Percentiles rank a stretch among this genome's conserved stretches.
phyloP scores from a whole-genome alignment of 2,888 invertebrate genomes.

The Syrista parreyssii region DNA sequence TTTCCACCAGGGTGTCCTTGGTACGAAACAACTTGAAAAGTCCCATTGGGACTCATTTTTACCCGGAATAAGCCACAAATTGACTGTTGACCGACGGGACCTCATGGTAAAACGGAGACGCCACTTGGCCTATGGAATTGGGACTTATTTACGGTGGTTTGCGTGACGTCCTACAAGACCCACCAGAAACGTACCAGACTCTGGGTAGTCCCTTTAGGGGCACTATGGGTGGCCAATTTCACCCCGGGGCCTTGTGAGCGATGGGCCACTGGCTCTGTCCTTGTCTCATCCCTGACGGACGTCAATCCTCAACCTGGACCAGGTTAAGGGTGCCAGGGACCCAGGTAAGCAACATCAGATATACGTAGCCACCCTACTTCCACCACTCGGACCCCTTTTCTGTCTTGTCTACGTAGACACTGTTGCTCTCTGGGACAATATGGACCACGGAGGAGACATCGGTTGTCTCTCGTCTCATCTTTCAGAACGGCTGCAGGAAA shows the following conservation, averaged over 20 bases:
- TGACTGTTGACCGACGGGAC: neutral
- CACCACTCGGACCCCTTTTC: too few species aligned
- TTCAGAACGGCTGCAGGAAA: conserved; percentile 20
- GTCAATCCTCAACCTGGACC: neutral
- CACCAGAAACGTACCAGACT: conserved; percentile 1
- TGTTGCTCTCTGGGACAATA: conserved; percentile 11
- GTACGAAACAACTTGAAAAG: too few species aligned
- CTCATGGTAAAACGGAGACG: conserved; percentile 1
- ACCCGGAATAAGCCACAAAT: conserved; percentile 1
- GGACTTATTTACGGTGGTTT: conserved; percentile 21
- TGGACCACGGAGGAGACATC: conserved; percentile 1
- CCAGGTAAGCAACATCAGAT: conserved; percentile 2
- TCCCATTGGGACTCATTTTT: too few species aligned
- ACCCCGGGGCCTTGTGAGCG: conserved; percentile 8
- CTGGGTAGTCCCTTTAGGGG: conserved; percentile 17
- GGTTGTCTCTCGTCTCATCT: conserved; percentile 23
- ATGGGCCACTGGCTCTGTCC: too few species aligned
- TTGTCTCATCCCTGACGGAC: neutral
- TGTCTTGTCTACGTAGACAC: neutral
- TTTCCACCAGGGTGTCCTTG: too few species aligned
- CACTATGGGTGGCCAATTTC: conserved; percentile 36
- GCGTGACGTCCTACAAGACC: conserved; percentile 6
- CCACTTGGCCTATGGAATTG: conserved; percentile 6
- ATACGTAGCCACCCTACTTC: neutral
- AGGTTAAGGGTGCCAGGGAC: too few species aligned